Conservation (phyloP, 2,113 vertebrate species). For the Lanius ludovicianus region DNA sequence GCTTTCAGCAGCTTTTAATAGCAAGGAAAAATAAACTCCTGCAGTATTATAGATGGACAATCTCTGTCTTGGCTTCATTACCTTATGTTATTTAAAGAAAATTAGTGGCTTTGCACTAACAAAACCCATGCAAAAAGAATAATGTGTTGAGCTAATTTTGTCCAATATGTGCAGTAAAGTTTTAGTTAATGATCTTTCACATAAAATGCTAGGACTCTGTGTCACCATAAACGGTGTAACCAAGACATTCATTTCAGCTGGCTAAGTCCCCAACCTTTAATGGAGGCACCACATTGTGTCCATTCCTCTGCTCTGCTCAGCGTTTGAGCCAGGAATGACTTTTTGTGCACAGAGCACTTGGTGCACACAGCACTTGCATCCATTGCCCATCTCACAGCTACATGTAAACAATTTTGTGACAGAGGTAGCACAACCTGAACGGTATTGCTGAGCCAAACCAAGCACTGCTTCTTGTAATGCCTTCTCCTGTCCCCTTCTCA, state of each 20-base stretch:
- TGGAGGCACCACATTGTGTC: fast-evolving
- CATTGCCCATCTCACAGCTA: background rate
- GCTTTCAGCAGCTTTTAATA: slow-evolving; percentile 25
- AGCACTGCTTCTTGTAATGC: background rate
- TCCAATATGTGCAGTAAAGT: background rate
- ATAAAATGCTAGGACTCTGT: background rate
- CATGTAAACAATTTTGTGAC: fast-evolving
- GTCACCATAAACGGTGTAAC: background rate
- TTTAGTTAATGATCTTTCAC: background rate
- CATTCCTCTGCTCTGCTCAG: background rate
- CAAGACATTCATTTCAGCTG: background rate
- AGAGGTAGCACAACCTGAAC: background rate
- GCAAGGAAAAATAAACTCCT: slow-evolving; percentile 31
- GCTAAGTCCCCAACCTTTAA: background rate
- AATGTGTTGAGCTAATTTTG: background rate
- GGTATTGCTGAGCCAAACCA: fast-evolving
- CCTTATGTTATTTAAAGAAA: slow-evolving; percentile 5
- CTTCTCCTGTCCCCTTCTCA: background rate
- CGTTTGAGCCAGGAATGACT: background rate
- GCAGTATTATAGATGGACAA: background rate
- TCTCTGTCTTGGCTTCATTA: background rate
- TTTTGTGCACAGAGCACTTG: background rate
- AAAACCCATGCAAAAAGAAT: background rate
- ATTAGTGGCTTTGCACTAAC: background rate
- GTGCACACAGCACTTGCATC: background rate